Base-by-base conservation (phyloP, 1,140 invertebrate genomes). In the Linepithema humile region DNA sequence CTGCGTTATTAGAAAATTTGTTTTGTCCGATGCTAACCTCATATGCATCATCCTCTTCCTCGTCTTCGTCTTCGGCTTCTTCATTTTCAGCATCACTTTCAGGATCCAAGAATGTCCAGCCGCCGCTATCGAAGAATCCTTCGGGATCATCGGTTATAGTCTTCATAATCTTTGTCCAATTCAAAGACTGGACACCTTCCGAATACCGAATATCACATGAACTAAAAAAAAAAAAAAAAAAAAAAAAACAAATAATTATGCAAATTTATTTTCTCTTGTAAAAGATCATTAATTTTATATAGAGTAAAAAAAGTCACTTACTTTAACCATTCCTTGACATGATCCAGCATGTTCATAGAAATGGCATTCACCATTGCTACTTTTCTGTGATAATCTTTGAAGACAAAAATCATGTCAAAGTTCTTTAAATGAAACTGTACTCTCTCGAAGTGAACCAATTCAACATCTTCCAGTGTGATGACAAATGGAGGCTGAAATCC, bases 121-220 rank as follows among this genome's bases (percentile, higher is more conserved):
- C 99, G 59, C 99, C 99, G 90, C 97, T 98, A 50, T 99, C 98
- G 94, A 99, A 99, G 95, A 99, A 99, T 0, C 98, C 98, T 92
- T 99, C 98, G 0, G 99, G 98, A 95, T 99, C 99, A 93, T 99
- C 99, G 0, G 97, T 98, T 88, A 99, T 99, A 0, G 99, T 99
- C 94, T 99, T 99, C 99, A 99, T 99, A 89, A 99, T 99, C 94
- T 99, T 99, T 0, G 97, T 96, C 99, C 99, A 99, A 95, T 99
- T 99, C 74, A 99, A 96, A 32, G 98, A 99, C 92, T 99, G 99
- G 62, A 99, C 98, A 90, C 99, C 99, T 94, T 99, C 99, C 0
- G 98, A 98, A 92, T 99, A 99, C 45, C 98, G 96, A 85, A 99
- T 99, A 91, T 99, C 99, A 93, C 98, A 99, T 0, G 98, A 99